Percentiles rank a stretch among this genome's conserved stretches.
Conservation (phyloP, 2,888 invertebrate genomes). For the Crepidodera aurea region DNA sequence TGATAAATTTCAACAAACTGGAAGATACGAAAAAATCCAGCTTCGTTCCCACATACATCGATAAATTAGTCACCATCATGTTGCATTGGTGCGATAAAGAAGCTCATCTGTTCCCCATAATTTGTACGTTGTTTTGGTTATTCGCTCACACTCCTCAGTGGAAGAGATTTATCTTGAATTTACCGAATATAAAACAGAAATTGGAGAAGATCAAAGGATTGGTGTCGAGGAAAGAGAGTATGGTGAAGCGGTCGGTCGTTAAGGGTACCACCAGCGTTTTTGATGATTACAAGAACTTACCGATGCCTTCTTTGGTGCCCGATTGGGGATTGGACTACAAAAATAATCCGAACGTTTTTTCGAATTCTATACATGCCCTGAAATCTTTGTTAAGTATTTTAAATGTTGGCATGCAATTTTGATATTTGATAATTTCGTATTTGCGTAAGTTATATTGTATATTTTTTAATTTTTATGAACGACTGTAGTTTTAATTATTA, state of each 20-base stretch:
- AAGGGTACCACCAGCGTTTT: slow-evolving; percentile 46
- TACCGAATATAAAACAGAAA: slow-evolving; percentile 50
- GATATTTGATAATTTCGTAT: too few relatives aligned
- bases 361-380: slow-evolving; percentile 54
- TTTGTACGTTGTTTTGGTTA: slow-evolving; percentile 74
- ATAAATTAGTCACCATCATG: slow-evolving; percentile 70
- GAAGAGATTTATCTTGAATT: slow-evolving; percentile 57
- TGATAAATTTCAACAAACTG: slow-evolving; percentile 74
- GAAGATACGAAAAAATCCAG: slow-evolving; percentile 68
- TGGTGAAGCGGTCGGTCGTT: slow-evolving; percentile 47
- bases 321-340: slow-evolving; percentile 58
- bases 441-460: too few relatives aligned
- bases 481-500: too few relatives aligned
- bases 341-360: slow-evolving; percentile 53
- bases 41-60: slow-evolving; percentile 69
- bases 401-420: too few relatives aligned
- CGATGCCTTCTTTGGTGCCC: slow-evolving; percentile 50
- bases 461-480: neutral
- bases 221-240: slow-evolving; percentile 53
- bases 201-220: slow-evolving; percentile 51
- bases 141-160: slow-evolving; percentile 66
- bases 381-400: slow-evolving; percentile 42
- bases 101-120: slow-evolving; percentile 68
- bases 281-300: slow-evolving; percentile 36
- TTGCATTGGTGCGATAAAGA: slow-evolving; percentile 74